Conservation (phyloP, 2,888 invertebrate species). For the Heliothis peltigera region DNA sequence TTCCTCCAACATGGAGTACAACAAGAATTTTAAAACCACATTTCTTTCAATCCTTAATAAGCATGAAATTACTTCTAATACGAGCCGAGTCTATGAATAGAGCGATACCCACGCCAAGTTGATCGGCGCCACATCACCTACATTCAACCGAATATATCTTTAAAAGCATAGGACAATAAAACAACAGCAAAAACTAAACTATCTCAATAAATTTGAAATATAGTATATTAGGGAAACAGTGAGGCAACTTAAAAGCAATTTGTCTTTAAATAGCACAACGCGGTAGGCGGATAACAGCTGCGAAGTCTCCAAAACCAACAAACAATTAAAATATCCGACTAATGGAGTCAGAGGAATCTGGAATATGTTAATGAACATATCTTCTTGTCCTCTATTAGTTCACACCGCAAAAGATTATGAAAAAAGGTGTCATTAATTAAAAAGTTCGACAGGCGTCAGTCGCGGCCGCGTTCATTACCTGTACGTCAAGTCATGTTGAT, state of each 20-base stretch:
- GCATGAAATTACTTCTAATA: slow-evolving; percentile 42
- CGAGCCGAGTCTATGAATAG: slow-evolving; percentile 17
- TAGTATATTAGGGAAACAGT: slow-evolving; percentile 75
- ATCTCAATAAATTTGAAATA: slow-evolving; percentile 63
- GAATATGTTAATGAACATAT: slow-evolving; percentile 88
- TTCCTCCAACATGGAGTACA: slow-evolving; percentile 9
- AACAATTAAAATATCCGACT: slow-evolving; percentile 90
- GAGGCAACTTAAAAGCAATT: slow-evolving; percentile 84
- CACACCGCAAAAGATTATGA: slow-evolving; percentile 69
- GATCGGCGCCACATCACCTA: slow-evolving; percentile 27
- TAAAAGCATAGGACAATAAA: slow-evolving; percentile 46
- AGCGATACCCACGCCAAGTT: slow-evolving; percentile 9
- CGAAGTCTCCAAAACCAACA: slow-evolving; percentile 79
- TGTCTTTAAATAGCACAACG: slow-evolving; percentile 86
- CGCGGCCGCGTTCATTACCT: slow-evolving; percentile 58
- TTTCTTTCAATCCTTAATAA: slow-evolving; percentile 35
- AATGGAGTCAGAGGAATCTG: slow-evolving; percentile 86
- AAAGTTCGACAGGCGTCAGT: slow-evolving; percentile 71
- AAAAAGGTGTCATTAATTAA: slow-evolving; percentile 76
- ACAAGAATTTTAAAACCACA: slow-evolving; percentile 10
- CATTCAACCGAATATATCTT: slow-evolving; percentile 44
- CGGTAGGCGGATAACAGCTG: slow-evolving; percentile 86
- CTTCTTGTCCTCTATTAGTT: slow-evolving; percentile 80
- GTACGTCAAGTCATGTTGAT: slow-evolving; percentile 18
- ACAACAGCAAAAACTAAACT: slow-evolving; percentile 53